Evolutionary conservation across 2,113 vertebrate genomes (phyloP).

Genomic region (Aldabrachelys gigantea): DNA sequence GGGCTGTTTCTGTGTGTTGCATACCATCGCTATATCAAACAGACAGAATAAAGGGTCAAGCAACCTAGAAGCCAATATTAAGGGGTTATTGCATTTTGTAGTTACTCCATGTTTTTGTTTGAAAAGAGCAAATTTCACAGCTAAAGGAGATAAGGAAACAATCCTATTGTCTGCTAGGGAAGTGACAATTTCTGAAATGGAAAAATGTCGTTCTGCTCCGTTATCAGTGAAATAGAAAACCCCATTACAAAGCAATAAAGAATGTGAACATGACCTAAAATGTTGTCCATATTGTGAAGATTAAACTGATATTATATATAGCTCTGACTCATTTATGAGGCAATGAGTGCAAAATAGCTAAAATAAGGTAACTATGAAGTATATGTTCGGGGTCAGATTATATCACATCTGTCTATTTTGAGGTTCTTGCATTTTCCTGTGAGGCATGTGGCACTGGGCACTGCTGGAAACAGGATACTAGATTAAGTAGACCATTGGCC

Average conservation of each 20-base stretch:
- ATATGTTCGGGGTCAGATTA: background rate
- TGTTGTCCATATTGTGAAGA: background rate
- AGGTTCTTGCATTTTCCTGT: background rate
- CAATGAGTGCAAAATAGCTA: background rate
- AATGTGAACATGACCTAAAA: background rate
- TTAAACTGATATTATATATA: background rate
- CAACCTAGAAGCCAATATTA: background rate
- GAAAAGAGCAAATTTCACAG: constrained; percentile 41
- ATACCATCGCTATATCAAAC: background rate
- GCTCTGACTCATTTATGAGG: background rate
- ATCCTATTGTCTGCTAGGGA: constrained; percentile 26
- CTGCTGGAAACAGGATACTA: background rate
- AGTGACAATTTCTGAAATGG: constrained; percentile 34
- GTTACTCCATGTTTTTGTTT: background rate
- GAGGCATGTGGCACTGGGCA: rapidly evolving
- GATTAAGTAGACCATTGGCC: background rate
- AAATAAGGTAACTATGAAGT: background rate
- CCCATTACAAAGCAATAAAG: background rate
- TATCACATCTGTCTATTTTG: background rate
- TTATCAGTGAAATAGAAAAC: constrained; percentile 36
- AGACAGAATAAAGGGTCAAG: background rate
- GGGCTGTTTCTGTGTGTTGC: background rate
- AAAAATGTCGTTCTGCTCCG: constrained; percentile 40
- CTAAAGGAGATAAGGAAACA: constrained; percentile 48
- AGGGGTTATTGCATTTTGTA: background rate